Percentiles rank a stretch among this genome's conserved stretches.
These are phyloP conservation scores for Donacobius atricapilla DNA, from an alignment of 2,113 vertebrate genomes.

Conservation along the genomic window DNA sequence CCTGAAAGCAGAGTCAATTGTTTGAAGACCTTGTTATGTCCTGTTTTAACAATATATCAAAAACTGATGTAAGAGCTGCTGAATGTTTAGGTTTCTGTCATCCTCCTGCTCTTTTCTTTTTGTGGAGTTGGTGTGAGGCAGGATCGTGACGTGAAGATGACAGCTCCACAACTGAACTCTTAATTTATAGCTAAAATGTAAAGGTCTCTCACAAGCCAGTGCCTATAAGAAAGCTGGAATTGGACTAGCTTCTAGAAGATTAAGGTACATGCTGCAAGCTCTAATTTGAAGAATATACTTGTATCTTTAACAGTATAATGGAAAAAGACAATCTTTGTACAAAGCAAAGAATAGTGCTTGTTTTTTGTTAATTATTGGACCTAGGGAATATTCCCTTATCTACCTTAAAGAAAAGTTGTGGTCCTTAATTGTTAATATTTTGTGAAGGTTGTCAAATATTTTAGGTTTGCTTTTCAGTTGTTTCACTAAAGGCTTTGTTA, in stretches of 20 bases:
- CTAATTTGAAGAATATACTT: not conserved
- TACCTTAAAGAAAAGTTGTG: not conserved
- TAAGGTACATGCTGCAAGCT: not conserved
- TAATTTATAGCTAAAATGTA: not conserved
- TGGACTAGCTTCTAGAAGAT: conserved; percentile 8
- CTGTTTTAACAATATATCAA: not conserved
- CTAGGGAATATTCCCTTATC: not conserved
- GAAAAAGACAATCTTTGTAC: not conserved
- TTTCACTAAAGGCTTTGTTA: not conserved
- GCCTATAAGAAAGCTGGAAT: not conserved
- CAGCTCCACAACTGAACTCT: not conserved
- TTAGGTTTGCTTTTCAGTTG: not conserved
- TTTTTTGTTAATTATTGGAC: not conserved
- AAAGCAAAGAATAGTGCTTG: not conserved
- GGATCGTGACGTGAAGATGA: not conserved
- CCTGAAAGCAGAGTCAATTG: not conserved
- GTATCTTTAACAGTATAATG: not conserved
- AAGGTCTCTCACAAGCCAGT: not conserved
- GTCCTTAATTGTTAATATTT: not conserved
- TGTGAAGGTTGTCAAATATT: not conserved
- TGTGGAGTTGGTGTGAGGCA: not conserved
- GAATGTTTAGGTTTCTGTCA: not conserved
- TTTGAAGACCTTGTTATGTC: not conserved
- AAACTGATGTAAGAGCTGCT: not conserved
- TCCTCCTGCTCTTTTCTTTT: not conserved